phyloP scores from a whole-genome alignment of 2,113 vertebrate species.

The Crocuta crocuta region DNA sequence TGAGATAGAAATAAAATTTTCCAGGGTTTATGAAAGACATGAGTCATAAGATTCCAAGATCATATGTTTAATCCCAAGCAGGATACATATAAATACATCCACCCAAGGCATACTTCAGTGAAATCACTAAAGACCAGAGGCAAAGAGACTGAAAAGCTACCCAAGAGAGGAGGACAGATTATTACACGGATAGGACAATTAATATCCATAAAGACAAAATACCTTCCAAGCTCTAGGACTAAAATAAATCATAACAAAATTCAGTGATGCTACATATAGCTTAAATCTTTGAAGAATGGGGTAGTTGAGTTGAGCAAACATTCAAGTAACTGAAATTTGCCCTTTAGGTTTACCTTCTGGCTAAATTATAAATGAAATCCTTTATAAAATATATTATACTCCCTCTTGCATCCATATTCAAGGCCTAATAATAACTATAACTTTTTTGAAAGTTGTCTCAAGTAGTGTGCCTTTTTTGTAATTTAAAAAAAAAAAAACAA shows the following conservation, averaged over 20 bases:
- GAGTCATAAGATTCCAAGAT: constrained; percentile 10
- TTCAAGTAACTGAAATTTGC: background rate
- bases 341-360: background rate
- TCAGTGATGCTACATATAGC: background rate
- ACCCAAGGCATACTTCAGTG: background rate
- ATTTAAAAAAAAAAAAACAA: background rate
- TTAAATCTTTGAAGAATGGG: constrained; percentile 1
- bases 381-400: background rate
- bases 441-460: constrained; percentile 26
- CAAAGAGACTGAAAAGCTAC: background rate
- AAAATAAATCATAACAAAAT: constrained; percentile 39
- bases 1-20: background rate
- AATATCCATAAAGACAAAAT: background rate
- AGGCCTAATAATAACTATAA: background rate
- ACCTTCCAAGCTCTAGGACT: background rate
- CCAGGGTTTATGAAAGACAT: background rate
- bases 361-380: background rate
- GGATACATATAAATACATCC: background rate
- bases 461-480: background rate
- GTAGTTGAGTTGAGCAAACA: background rate
- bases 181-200: background rate
- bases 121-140: background rate
- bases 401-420: background rate
- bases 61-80: background rate
- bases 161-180: background rate